These are phyloP conservation scores for Tarsius wallacei DNA, from an alignment of 2,797 vertebrate species.

Conservation along the genomic window DNA sequence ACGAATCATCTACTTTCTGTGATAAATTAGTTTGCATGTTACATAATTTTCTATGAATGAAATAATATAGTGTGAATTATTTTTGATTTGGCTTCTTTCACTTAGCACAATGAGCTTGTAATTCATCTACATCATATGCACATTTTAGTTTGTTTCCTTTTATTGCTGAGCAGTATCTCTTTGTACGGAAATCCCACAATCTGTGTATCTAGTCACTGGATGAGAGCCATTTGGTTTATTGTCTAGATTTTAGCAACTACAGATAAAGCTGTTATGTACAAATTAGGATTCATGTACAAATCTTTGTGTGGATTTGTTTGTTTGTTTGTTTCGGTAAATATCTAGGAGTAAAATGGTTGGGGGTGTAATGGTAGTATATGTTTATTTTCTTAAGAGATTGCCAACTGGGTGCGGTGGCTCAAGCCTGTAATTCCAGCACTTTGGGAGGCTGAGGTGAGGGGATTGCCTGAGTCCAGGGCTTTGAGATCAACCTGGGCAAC, in stretches of 20 bases:
- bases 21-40: accelerated
- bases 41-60: no score
- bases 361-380: no score
- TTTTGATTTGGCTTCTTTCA: no score
- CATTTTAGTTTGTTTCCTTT: background rate
- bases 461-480: no score
- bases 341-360: background rate
- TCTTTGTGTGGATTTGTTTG: background rate
- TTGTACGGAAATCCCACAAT: background rate
- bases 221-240: background rate
- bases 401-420: no score
- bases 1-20: background rate
- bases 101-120: background rate
- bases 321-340: background rate
- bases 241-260: no score
- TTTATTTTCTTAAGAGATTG: no score
- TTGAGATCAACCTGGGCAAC: no score
- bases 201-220: background rate
- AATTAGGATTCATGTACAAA: background rate
- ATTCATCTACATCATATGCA: background rate
- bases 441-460: no score
- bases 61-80: no score
- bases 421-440: no score
- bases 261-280: background rate
- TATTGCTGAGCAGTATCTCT: background rate